Base-by-base conservation (phyloP, 1,140 invertebrate genomes). In the Drosophila novamexicana region DNA sequence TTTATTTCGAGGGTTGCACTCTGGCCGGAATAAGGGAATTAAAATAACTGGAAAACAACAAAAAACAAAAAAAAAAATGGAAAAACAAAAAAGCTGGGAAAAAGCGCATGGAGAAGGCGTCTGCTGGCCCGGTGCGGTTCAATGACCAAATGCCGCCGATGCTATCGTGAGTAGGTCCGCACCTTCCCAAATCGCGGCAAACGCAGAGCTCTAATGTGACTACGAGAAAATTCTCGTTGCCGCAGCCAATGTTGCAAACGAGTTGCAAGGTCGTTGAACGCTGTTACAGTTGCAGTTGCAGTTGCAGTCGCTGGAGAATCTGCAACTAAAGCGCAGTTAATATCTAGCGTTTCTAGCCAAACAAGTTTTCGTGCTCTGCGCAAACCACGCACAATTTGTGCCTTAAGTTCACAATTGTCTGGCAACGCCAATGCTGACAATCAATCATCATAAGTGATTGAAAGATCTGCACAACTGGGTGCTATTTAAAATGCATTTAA, bases 261-360 rank as follows among this genome's bases (percentile, higher is more conserved):
- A 77, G 79, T 81, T 81, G 77, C 81, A 90, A 90, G 84, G 85
- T 90, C 85, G 85, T 84, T 85, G 85, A 90, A 89, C 85, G 83
- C 78, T 40, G 14, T 65, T 44, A 34, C 39, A 42, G 37, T 22
- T 44, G 47, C 49, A 14, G 36, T 14, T 52, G 53, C 36, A 49
- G 69, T 32, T 57, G 54, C 54, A 42, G 8, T 29, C 4, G 22
- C n/a, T 8, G n/a, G 34, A 22, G 40, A 45, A 37, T 7, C n/a
- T 59, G 54, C 39, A 42, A 12, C 39, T 10, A 14, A 57, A 42
- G 54, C 54, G 54, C 39, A 42, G 39, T 42, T 44, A 47, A 45
- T 40, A n/a, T 32, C 42, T 34, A 52, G 50, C n/a, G 7, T 16
- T 52, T 34, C 3, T 32, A 45, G 57, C 42, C 57, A 59, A 59